Conservation (phyloP, 1,140 invertebrate genomes). For the Cydia splendana region DNA sequence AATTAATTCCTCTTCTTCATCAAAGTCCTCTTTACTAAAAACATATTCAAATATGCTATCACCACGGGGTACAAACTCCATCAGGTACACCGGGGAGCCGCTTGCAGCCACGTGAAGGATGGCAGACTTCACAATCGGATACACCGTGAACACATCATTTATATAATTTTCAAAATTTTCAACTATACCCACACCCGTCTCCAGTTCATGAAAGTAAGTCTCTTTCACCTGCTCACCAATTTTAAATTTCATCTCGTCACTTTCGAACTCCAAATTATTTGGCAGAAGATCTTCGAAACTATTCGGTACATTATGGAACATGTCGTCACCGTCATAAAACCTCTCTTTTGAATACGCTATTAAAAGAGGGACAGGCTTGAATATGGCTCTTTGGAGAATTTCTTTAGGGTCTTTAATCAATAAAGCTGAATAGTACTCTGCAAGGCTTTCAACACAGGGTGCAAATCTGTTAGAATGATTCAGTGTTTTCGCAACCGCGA, state of each 20-base stretch:
- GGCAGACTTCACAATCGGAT: slow-evolving; percentile 58
- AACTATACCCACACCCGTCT: slow-evolving; percentile 39
- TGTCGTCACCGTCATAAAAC: slow-evolving; percentile 34
- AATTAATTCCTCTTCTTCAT: slow-evolving; percentile 38
- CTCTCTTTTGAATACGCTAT: slow-evolving; percentile 46
- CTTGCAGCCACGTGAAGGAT: slow-evolving; percentile 50
- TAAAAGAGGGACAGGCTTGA: slow-evolving; percentile 56
- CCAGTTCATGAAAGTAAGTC: slow-evolving; percentile 58
- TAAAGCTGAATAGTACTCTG: slow-evolving; percentile 42
- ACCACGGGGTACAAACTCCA: slow-evolving; percentile 48
- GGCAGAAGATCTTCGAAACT: slow-evolving; percentile 57
- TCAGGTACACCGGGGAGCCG: slow-evolving; percentile 53
- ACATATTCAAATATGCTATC: slow-evolving; percentile 19
- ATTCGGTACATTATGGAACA: slow-evolving; percentile 49
- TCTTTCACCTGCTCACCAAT: slow-evolving; percentile 55
- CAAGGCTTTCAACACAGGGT: slow-evolving; percentile 58
- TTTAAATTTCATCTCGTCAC: slow-evolving; percentile 43
- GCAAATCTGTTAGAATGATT: slow-evolving; percentile 50
- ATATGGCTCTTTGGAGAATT: slow-evolving; percentile 47
- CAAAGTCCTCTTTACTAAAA: slow-evolving; percentile 33
- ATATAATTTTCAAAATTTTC: slow-evolving; percentile 57
- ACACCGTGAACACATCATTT: slow-evolving; percentile 59
- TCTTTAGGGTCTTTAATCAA: slow-evolving; percentile 56
- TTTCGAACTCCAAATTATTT: slow-evolving; percentile 57
- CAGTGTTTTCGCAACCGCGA: slow-evolving; percentile 37